A percentile compares a stretch with the other conserved stretches of the same genome.
phyloP scores from a whole-genome alignment of 2,797 vertebrate species.

The Lindbergichthys nudifrons region DNA sequence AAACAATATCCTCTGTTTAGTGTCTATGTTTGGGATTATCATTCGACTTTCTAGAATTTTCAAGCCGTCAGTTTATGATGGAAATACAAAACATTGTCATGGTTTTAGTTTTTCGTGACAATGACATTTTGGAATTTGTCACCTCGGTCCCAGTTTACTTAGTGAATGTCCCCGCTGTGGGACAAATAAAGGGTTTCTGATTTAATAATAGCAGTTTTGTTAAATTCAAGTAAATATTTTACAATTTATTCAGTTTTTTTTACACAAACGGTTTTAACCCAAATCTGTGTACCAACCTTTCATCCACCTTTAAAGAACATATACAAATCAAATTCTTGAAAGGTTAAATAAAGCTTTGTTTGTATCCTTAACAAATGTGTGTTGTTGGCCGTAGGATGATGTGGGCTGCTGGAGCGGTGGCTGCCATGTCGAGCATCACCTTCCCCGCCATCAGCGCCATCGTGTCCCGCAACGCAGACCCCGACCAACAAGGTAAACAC shows the following conservation, averaged over 20 bases:
- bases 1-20: not conserved
- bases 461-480: slow-evolving; percentile 92
- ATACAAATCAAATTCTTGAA: not conserved
- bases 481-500: slow-evolving; percentile 90
- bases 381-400: slow-evolving; percentile 88
- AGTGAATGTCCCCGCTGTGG: too few species aligned
- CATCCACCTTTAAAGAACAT: not conserved
- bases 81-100: not conserved
- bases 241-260: not conserved
- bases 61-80: not conserved
- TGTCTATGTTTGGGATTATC: not conserved
- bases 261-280: not conserved
- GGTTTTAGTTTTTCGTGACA: not conserved
- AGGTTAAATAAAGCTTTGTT: not conserved
- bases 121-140: too few species aligned
- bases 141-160: too few species aligned
- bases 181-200: too few species aligned
- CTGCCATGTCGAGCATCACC: slow-evolving; percentile 95
- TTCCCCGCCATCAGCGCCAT: slow-evolving; percentile 95
- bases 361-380: slow-evolving; percentile 13
- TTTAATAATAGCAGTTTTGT: not conserved
- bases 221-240: not conserved
- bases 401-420: slow-evolving; percentile 93
- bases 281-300: not conserved
- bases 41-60: not conserved